Percentiles rank a stretch among this genome's conserved stretches.
Evolutionary conservation across 2,113 vertebrate species (phyloP).

Genomic region (Apodemus speciosus): DNA sequence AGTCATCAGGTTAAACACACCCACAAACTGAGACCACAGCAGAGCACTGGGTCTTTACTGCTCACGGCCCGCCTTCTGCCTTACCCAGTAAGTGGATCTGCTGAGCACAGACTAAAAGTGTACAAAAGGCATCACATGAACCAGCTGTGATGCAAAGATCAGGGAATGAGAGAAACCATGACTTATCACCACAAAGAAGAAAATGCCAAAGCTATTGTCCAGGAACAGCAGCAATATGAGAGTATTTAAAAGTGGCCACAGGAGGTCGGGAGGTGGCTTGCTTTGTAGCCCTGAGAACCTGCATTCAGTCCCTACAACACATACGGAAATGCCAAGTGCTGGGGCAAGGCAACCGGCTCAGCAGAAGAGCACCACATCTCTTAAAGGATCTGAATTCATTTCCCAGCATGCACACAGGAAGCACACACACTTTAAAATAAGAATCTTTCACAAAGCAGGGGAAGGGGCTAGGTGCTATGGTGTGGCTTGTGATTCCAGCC

Average conservation of each 20-base stretch:
- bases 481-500: background rate
- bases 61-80: slow-evolving; percentile 14
- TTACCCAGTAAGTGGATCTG: slow-evolving; percentile 55
- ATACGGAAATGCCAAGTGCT: too few relatives aligned
- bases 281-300: background rate
- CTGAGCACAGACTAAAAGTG: slow-evolving; percentile 47
- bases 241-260: background rate
- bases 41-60: slow-evolving; percentile 15
- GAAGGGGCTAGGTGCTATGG: background rate
- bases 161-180: slow-evolving; percentile 16
- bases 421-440: background rate
- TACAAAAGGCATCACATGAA: slow-evolving; percentile 36
- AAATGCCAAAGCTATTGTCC: slow-evolving; percentile 17
- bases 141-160: slow-evolving; percentile 15
- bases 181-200: slow-evolving; percentile 5
- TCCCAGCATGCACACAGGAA: background rate
- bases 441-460: background rate
- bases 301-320: background rate
- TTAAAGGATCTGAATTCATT: background rate
- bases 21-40: slow-evolving; percentile 13
- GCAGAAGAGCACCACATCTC: background rate
- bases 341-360: background rate
- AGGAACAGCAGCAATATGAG: slow-evolving; percentile 4
- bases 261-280: background rate
- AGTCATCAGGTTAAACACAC: slow-evolving; percentile 65